Conservation (phyloP, 2,113 vertebrate species). For the Amia ocellicauda region DNA sequence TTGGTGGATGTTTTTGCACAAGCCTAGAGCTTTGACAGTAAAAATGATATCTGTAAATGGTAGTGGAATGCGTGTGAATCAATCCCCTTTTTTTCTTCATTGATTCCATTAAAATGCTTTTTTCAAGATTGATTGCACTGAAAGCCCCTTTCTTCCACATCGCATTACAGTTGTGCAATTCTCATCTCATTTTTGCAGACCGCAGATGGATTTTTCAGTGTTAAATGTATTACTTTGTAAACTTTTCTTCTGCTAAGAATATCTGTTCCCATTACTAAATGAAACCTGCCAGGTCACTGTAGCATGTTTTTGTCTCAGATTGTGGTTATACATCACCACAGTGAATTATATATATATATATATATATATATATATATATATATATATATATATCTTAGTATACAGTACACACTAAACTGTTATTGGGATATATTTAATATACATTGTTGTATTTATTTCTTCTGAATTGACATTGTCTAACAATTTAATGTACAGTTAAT, state of each 20-base stretch:
- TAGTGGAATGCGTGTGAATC: conserved; percentile 51
- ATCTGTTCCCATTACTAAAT: not conserved
- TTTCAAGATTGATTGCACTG: conserved; percentile 67
- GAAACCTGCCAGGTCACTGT: not conserved
- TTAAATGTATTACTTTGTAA: not conserved
- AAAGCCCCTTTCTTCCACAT: conserved; percentile 55
- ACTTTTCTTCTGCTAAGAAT: conserved; percentile 5
- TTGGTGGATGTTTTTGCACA: conserved; percentile 47
- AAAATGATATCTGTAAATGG: conserved; percentile 63
- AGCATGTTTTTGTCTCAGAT: not conserved
- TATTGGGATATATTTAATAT: no score
- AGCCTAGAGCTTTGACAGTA: conserved; percentile 47
- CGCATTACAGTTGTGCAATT: conserved; percentile 54
- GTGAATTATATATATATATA: no score
- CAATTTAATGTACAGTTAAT: no score
- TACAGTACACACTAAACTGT: no score
- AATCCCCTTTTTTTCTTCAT: conserved; percentile 61
- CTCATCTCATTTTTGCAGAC: conserved; percentile 21
- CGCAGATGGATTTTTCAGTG: conserved; percentile 28
- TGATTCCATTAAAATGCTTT: conserved; percentile 73
- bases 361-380: no score
- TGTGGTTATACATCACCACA: conserved; percentile 21
- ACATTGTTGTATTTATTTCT: no score
- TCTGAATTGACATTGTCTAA: no score
- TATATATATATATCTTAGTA: no score